Conservation (phyloP, 2,888 invertebrate genomes). For the Luffia ferchaultella region DNA sequence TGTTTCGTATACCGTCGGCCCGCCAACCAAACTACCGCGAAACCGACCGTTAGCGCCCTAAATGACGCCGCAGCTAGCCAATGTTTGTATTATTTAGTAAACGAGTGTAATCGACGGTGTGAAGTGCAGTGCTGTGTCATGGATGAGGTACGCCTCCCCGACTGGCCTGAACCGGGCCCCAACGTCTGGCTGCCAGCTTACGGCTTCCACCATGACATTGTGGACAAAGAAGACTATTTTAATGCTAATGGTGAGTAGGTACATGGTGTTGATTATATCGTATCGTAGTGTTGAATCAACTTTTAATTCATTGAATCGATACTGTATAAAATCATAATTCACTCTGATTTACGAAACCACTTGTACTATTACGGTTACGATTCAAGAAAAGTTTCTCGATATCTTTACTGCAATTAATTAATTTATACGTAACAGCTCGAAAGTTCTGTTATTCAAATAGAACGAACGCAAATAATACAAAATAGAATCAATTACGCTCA, state of each 20-base stretch:
- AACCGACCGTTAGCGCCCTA: constrained; percentile 55
- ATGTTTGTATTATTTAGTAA: constrained; percentile 53
- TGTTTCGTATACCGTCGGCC: constrained; percentile 14
- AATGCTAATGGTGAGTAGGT: constrained; percentile 68
- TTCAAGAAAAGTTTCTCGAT: too few relatives aligned
- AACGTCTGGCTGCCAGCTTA: constrained; percentile 84
- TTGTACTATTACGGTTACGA: too few relatives aligned
- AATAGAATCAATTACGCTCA: background rate
- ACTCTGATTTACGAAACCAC: too few relatives aligned
- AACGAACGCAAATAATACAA: background rate
- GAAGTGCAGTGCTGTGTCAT: constrained; percentile 61
- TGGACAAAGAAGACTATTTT: constrained; percentile 72
- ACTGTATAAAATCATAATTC: too few relatives aligned
- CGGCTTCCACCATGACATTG: constrained; percentile 75
- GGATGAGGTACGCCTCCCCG: constrained; percentile 73
- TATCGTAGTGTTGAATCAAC: background rate
- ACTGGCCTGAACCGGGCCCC: constrained; percentile 74
- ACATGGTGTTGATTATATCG: constrained; percentile 2
- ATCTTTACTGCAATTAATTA: too few relatives aligned
- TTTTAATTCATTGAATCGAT: too few relatives aligned
- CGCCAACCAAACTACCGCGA: constrained; percentile 24
- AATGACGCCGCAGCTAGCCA: constrained; percentile 32
- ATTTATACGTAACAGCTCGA: too few relatives aligned
- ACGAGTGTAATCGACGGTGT: constrained; percentile 24
- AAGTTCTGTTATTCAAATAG: background rate